Evolutionary conservation across 2,113 vertebrate genomes (phyloP), one percentile per base, ranked within the genome.

Genomic region (Pica pica): DNA sequence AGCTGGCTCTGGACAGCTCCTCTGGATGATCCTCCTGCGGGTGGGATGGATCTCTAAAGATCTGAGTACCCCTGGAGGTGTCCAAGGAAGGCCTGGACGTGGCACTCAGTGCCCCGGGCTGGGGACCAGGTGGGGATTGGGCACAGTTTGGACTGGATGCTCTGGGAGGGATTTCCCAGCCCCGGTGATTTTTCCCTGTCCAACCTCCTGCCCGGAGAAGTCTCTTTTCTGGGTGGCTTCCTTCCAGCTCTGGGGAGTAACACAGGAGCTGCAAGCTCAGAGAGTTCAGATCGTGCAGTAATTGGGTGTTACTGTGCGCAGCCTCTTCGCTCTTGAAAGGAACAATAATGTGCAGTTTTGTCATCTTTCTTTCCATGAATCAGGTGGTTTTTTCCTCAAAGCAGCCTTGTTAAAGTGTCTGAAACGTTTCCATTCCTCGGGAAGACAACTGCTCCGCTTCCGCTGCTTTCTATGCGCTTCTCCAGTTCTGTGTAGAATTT

Each of bases 51-150:
- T 39, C 57, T 16, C 46, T 37, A 78, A 53, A 26, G 26, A 5
- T 3, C 56, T 41, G 30, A 11, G 2, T 56, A 6, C 4, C 49
- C 39, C 49, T 21, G 42, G 10, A n/a, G 74, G 28, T 61, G 84
- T 5, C 30, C 84, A 3, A 2, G 42, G 22, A 33, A 17, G 1
- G 6, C 4, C 65, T 41, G 64, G 49, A 27, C 0, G 9, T 44
- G 53, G 46, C 63, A 15, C 63, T 26, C 20, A 2, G 70, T 10
- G 50, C 60, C 3, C 61, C 2, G 71, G 7, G 41, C 49, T 46
- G 57, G 41, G 4, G 41, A 13, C 59, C 5, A 14, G 28, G 33
- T 14, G 52, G 42, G 41, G 8, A 24, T 17, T 0, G 0, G 20
- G 24, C 75, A 30, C 49, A 14, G 47, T 19, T 28, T 1, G 39